Base-by-base conservation (phyloP, 2,797 vertebrate species). In the Hyperoplus lanceolatus region DNA sequence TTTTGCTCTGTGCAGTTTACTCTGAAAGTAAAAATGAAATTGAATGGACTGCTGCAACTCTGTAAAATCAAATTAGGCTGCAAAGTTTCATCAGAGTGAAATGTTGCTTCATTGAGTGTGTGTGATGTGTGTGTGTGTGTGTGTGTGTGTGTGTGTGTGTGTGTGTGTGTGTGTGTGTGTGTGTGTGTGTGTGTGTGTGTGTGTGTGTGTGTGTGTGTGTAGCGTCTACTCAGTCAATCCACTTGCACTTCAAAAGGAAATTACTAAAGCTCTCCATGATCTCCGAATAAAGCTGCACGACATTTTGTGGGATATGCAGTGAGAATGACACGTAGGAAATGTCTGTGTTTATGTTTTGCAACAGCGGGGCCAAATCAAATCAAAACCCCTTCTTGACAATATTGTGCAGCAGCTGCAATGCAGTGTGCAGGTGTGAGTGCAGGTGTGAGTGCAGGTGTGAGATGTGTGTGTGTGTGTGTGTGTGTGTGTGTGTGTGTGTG, bases 51-150 rank as follows among this genome's bases (percentile, higher is more conserved):
- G 50, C 65, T 45, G 50, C 48, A 53, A 69, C 61, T 69, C 54
- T 36, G 3, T 29, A 29, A 70, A 68, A 85, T 81, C 38, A 43
- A 63, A 82, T 78, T 54, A 53, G 53, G 51, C 53, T 53, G 53
- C 75, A 73, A 72, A 36, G 48, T 61, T 78, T 57, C 43, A 70
- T 64, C 67, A 57, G 49, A 61, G 56, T 10, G 29, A 29, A 61
- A 63, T 16, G 15, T 8, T 48, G 43, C 39, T 48, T 69, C 18
- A 18, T 5, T 15, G 12, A 8, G 15, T 41, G 50, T 39, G 39
- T 59, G 42, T 50, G 8, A 14, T 18, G 29, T 41, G 1, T 29
- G 5, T 29, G 29, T 29, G 29, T n/a, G n/a, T n/a, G n/a, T n/a
- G n/a, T n/a, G n/a, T n/a, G n/a, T n/a, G n/a, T n/a, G n/a, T n/a